phyloP scores from a whole-genome alignment of 2,113 vertebrate genomes.

The Chloropsis cyanopogon region DNA sequence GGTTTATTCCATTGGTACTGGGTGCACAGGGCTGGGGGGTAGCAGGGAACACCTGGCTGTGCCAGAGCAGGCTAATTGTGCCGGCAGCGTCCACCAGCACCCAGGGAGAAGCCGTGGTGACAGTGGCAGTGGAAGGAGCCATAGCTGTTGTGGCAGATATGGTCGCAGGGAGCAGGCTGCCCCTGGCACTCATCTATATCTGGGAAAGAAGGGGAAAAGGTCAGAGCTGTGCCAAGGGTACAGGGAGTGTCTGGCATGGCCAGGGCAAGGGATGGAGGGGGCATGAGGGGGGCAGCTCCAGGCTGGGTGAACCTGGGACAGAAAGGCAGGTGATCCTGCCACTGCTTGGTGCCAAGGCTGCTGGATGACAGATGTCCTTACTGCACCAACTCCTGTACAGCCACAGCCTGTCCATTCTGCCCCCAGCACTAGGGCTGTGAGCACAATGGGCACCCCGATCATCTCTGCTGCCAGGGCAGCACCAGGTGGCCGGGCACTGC shows the following conservation, averaged over 20 bases:
- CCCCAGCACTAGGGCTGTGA: not conserved
- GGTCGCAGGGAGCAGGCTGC: not conserved
- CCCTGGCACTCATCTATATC: constrained; percentile 45
- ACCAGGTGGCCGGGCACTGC: not conserved
- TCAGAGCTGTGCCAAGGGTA: not conserved
- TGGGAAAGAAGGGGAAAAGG: not conserved
- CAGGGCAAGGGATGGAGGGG: not conserved
- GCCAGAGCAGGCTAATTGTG: not conserved
- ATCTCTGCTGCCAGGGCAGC: not conserved
- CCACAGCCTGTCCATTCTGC: not conserved
- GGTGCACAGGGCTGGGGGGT: fast-evolving
- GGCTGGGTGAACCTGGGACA: not conserved
- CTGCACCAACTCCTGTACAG: not conserved
- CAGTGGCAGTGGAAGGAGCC: constrained; percentile 60
- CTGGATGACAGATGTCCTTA: not conserved
- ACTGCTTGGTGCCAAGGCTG: not conserved
- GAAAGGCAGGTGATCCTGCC: not conserved
- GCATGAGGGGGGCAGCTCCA: too few species aligned
- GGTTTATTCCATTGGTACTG: not conserved
- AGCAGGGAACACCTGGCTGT: not conserved
- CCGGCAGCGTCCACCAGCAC: fast-evolving
- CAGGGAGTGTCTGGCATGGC: fast-evolving
- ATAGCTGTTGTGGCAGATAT: constrained; percentile 40
- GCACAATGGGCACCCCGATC: not conserved
- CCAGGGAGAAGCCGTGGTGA: not conserved